Evolutionary conservation across 2,888 invertebrate genomes (phyloP).

Genomic region (Stenchaetothrips biformis): DNA sequence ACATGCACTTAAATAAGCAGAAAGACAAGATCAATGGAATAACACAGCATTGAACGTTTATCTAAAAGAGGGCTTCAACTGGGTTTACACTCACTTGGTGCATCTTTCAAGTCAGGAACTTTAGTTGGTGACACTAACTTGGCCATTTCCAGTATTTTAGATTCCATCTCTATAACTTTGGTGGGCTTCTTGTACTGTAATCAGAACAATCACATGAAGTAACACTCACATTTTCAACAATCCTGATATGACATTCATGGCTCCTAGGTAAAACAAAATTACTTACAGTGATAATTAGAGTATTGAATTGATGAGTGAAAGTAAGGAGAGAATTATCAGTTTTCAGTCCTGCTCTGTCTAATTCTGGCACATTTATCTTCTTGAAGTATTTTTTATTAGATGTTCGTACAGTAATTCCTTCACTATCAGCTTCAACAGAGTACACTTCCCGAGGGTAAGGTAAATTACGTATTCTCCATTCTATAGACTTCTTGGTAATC

Average conservation of each 20-base stretch:
- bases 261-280: conserved; percentile 23
- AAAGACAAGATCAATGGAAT: no score
- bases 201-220: conserved; percentile 27
- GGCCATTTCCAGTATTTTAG: conserved; percentile 45
- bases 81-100: conserved; percentile 36
- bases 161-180: conserved; percentile 64
- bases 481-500: conserved; percentile 66
- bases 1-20: no score
- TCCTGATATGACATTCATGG: neutral
- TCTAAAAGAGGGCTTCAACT: conserved; percentile 34
- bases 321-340: conserved; percentile 61
- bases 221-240: neutral
- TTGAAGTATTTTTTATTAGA: conserved; percentile 80
- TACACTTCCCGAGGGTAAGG: conserved; percentile 68
- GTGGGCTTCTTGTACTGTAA: conserved; percentile 74
- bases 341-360: conserved; percentile 58
- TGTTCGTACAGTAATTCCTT: conserved; percentile 65
- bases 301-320: conserved; percentile 67
- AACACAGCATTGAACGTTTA: no score
- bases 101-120: conserved; percentile 35
- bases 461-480: conserved; percentile 78
- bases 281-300: conserved; percentile 68
- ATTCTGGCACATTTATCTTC: conserved; percentile 62
- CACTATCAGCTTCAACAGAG: conserved; percentile 60
- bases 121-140: conserved; percentile 37